Conservation (phyloP, 2,797 vertebrate genomes). For the Leptatherina wallacei region DNA sequence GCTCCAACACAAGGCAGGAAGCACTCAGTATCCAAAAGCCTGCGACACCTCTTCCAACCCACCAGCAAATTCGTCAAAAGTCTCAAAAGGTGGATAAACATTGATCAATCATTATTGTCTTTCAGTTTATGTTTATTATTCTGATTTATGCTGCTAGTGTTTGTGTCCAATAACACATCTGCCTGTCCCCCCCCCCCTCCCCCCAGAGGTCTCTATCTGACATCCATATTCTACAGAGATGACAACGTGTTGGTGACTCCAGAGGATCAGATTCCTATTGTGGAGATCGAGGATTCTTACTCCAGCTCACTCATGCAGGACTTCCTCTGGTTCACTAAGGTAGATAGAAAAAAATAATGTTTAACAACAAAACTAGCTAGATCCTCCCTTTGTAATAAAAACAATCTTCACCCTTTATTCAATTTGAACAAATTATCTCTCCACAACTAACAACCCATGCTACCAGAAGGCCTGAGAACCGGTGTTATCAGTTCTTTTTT, state of each 20-base stretch:
- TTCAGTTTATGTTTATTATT: neutral
- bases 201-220: conserved; percentile 88
- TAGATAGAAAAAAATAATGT: conserved; percentile 38
- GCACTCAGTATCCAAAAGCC: conserved; percentile 92
- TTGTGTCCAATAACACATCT: neutral
- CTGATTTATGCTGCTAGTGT: neutral
- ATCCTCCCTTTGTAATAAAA: too few relatives aligned
- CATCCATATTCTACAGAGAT: conserved; percentile 90
- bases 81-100: conserved; percentile 86
- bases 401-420: too few relatives aligned
- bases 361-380: neutral
- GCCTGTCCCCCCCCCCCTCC: conserved; percentile 11
- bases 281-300: conserved; percentile 91
- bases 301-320: conserved; percentile 91
- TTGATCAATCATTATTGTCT: neutral
- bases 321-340: conserved; percentile 95
- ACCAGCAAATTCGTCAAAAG: conserved; percentile 92
- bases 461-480: neutral
- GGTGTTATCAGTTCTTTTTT: neutral
- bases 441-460: neutral
- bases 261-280: conserved; percentile 92
- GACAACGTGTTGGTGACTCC: conserved; percentile 91
- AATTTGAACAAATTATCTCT: neutral
- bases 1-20: conserved; percentile 88
- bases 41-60: conserved; percentile 92